Percentiles rank a stretch among this genome's conserved stretches.
Evolutionary conservation across 2,113 vertebrate genomes (phyloP).

Genomic region (Nestor notabilis): DNA sequence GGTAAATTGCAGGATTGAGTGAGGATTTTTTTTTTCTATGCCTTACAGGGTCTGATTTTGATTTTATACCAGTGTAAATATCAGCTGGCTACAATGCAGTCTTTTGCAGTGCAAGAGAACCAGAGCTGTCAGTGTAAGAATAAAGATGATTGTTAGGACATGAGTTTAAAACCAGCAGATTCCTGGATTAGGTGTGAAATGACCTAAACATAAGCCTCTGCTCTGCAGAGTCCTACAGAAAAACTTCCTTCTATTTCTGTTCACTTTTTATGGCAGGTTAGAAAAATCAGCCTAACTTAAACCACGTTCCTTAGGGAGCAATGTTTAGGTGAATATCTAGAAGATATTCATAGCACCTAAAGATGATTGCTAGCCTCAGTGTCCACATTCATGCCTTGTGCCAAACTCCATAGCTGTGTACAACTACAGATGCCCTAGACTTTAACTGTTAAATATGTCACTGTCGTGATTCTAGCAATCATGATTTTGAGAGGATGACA

Average conservation of each 20-base stretch:
- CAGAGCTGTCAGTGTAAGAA: neutral
- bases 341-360: too few species aligned
- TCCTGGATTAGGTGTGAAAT: neutral
- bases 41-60: neutral
- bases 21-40: neutral
- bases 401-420: neutral
- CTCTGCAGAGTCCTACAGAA: neutral
- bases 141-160: neutral
- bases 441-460: neutral
- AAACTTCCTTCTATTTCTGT: neutral
- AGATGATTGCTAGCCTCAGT: neutral
- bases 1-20: neutral
- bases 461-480: neutral
- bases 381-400: neutral
- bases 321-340: neutral
- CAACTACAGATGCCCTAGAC: neutral
- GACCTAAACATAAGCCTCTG: neutral
- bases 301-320: rapidly evolving
- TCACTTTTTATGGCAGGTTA: neutral
- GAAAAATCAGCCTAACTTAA: neutral
- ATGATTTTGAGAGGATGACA: neutral
- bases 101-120: neutral
- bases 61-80: neutral
- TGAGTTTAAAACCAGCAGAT: neutral
- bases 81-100: neutral